Percentiles rank a stretch among this genome's conserved stretches.
These are phyloP conservation scores for Labrus mixtus DNA, from an alignment of 2,113 vertebrate genomes.

Conservation along the genomic window DNA sequence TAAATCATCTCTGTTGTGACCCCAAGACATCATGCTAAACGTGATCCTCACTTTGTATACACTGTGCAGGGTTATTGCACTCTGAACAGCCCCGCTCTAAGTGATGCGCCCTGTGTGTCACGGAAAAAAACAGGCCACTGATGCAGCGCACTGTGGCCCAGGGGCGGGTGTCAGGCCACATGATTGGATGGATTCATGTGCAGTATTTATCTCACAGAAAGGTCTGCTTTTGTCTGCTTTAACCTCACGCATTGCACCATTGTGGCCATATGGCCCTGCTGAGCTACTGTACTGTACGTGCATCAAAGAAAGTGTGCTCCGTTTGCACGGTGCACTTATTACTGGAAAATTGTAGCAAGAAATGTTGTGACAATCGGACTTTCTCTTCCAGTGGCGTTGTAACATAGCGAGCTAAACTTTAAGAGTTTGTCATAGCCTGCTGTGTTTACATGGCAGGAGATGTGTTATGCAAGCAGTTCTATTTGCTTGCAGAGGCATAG, in stretches of 20 bases:
- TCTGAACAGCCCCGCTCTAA: conserved; percentile 53
- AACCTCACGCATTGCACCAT: conserved; percentile 41
- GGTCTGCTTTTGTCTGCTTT: conserved; percentile 61
- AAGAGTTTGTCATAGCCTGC: conserved; percentile 20
- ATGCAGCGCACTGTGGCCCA: conserved; percentile 67
- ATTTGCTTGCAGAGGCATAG: conserved; percentile 71
- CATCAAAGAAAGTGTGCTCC: neutral
- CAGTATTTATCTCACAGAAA: conserved; percentile 64
- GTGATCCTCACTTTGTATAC: conserved; percentile 30
- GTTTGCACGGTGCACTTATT: conserved; percentile 4
- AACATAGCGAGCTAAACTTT: conserved; percentile 42
- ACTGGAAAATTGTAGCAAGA: neutral
- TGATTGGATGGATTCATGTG: conserved; percentile 74
- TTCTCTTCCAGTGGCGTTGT: conserved; percentile 15
- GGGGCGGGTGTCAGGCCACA: conserved; percentile 67
- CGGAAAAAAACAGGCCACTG: conserved; percentile 79
- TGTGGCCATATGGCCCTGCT: conserved; percentile 33
- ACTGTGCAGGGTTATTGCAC: conserved; percentile 30
- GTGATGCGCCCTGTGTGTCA: conserved; percentile 65
- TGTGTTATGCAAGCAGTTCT: conserved; percentile 75
- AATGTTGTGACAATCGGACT: neutral
- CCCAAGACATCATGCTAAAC: conserved; percentile 48
- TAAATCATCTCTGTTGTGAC: conserved; percentile 48
- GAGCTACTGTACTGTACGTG: conserved; percentile 3
- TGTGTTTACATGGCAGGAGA: conserved; percentile 51